A percentile compares a stretch with the other conserved stretches of the same genome.
These are phyloP conservation scores for Galeruca laticollis DNA, from an alignment of 2,888 invertebrate species.

Conservation along the genomic window DNA sequence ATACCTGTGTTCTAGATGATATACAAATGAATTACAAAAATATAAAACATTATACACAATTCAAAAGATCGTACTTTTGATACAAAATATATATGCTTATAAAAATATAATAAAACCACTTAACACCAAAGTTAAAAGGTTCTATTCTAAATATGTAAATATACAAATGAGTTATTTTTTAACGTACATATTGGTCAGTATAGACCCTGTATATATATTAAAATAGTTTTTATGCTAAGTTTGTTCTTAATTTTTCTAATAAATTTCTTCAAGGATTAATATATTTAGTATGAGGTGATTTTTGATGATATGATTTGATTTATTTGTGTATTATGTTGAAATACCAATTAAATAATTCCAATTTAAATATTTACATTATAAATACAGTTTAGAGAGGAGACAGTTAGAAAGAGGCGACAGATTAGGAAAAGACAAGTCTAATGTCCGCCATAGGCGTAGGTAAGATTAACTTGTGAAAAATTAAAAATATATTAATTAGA, in stretches of 20 bases:
- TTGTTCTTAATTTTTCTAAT: conserved; percentile 31
- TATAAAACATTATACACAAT: conserved; percentile 25
- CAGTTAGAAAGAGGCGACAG: too few relatives aligned
- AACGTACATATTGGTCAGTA: conserved; percentile 47
- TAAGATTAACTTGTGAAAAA: too few relatives aligned
- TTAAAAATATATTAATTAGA: too few relatives aligned
- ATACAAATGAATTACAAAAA: conserved; percentile 19
- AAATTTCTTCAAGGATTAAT: conserved; percentile 43
- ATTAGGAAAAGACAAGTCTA: too few relatives aligned
- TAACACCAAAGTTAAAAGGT: conserved; percentile 46
- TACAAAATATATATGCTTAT: conserved; percentile 54
- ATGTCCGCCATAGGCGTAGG: too few relatives aligned
- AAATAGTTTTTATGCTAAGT: conserved; percentile 36
- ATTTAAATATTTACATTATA: not conserved
- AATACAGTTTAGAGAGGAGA: not conserved
- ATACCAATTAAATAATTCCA: conserved; percentile 11
- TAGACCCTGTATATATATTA: conserved; percentile 48
- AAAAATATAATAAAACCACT: conserved; percentile 55
- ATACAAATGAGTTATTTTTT: conserved; percentile 37
- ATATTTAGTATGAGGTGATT: conserved; percentile 30
- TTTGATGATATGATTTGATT: conserved; percentile 43
- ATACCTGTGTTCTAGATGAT: not conserved
- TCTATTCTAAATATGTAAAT: conserved; percentile 37
- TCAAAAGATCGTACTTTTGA: conserved; percentile 46
- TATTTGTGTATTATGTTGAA: conserved; percentile 25